Evolutionary conservation across 2,888 invertebrate species (phyloP).

Genomic region (Amblyteles armatorius): DNA sequence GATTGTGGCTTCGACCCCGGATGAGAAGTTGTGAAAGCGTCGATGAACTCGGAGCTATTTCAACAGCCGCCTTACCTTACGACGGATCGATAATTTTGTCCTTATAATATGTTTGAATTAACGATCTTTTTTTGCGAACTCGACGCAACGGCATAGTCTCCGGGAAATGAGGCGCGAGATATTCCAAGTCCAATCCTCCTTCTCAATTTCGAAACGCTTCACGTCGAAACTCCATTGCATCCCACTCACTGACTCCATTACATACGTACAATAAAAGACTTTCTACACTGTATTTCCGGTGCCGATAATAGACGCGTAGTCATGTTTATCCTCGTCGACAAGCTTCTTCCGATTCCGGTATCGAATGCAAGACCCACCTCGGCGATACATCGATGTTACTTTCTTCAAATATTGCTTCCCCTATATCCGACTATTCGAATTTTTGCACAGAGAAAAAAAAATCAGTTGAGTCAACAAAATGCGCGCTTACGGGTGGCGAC

Average conservation of each 20-base stretch:
- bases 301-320: not conserved
- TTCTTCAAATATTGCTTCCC: not conserved
- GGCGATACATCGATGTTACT: not conserved
- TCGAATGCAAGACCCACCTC: not conserved
- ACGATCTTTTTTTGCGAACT: not conserved
- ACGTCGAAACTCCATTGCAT: not conserved
- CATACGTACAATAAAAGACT: not conserved
- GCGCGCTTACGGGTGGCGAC: too few relatives aligned
- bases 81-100: slow-evolving; percentile 12
- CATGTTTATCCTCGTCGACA: not conserved
- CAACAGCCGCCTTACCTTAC: not conserved
- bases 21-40: not conserved
- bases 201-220: not conserved
- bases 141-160: not conserved
- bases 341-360: not conserved
- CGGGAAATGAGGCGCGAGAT: slow-evolving; percentile 5
- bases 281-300: not conserved
- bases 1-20: not conserved
- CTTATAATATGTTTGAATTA: slow-evolving; percentile 8
- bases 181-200: not conserved
- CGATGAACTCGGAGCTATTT: slow-evolving; percentile 2
- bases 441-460: not conserved
- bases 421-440: not conserved
- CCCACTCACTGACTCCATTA: not conserved
- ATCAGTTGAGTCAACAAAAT: too few relatives aligned